Conservation (phyloP, 92 coral and sea anemone species). For the Epizoanthus scotinus region DNA sequence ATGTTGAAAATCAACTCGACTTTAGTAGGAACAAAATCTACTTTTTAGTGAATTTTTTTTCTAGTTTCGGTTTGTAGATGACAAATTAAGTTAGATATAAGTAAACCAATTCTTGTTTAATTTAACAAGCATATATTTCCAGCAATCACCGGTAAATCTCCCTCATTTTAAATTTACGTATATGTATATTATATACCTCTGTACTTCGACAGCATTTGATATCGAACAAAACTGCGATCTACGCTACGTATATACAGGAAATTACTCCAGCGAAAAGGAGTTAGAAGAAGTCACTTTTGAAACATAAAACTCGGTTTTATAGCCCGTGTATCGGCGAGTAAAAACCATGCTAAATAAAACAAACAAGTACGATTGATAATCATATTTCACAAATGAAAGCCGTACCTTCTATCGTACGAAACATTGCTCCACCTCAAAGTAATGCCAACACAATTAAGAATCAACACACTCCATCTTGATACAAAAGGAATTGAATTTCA, state of each 20-base stretch:
- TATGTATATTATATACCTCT: no score
- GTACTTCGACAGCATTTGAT: no score
- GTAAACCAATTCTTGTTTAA: no score
- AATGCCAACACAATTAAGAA: constrained; percentile 11
- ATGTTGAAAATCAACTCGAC: no score
- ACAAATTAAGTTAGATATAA: no score
- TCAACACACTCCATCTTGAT: constrained; percentile 4
- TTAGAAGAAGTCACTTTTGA: neutral
- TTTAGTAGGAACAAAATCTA: no score
- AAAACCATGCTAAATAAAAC: constrained; percentile 8
- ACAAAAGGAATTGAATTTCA: neutral
- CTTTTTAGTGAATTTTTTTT: no score
- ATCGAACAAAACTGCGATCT: no score
- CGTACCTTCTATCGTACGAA: neutral
- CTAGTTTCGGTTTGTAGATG: no score
- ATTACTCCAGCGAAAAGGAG: neutral
- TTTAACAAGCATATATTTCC: no score
- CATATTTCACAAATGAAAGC: constrained; percentile 3
- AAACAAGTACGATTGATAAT: neutral
- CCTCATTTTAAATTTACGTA: no score
- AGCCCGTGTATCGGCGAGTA: neutral
- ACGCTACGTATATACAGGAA: neutral
- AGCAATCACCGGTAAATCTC: no score
- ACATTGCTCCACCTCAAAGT: neutral
- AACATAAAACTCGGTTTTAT: neutral